Base-by-base conservation (phyloP, 2,113 vertebrate genomes). In the Psammodynastes pulverulentus region DNA sequence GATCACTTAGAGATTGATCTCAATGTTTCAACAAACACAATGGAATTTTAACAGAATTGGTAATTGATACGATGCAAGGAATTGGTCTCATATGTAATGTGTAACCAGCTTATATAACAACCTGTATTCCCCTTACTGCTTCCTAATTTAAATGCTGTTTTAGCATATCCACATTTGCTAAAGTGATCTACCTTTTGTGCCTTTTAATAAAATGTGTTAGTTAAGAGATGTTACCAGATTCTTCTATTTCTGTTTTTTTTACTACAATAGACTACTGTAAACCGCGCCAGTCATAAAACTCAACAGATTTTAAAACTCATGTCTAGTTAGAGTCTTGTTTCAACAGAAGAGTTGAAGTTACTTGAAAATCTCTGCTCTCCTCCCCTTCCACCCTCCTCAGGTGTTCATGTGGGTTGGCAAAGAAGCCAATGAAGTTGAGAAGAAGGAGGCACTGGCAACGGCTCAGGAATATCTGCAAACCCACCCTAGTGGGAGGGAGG, bases 341-440 rank as follows among this genome's bases (percentile, higher is more conserved):
- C 67, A 79, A 17, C 34, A 9, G 2, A 23, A 51, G n/a, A n/a
- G 21, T 29, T 21, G 34, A 34, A 19, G 3, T 5, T 24, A 79
- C 48, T 21, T 39, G n/a, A n/a, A 54, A 54, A 79, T 3, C 17
- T 53, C n/a, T 45, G 17, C 48, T 45, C 67, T 88, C 58, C 21
- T 12, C 21, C 34, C 46, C 85, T 39, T 15, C 5, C 46, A 13
- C 21, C 1, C 1, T 21, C 53, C 43, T 23, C 94, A 99, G 98
- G 94, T 99, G 62, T 98, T 99, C 95, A 91, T 99, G 26, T 99
- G 98, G 98, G 95, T 98, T 1, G 98, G 98, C 9, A 96, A 95
- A 2, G 97, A 98, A 21, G 97, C 98, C 43, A 98, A 98, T 8
- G 97, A 97, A 21, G 92, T 52, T 0, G 98, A 99, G 95, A 97